Conservation (phyloP, 2,888 invertebrate genomes). For the Cryptocephalus primarius region DNA sequence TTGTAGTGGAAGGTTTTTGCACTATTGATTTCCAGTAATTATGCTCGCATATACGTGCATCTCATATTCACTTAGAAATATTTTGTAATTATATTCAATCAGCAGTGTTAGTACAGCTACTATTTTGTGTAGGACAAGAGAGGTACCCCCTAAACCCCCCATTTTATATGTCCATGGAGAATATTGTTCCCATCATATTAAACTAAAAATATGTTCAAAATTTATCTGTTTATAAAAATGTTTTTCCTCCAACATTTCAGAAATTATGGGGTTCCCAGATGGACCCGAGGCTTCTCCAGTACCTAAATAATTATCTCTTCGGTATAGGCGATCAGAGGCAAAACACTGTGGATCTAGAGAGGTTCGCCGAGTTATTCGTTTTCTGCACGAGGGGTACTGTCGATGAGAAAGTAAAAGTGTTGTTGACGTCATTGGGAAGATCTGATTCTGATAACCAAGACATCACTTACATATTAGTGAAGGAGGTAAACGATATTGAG, state of each 20-base stretch:
- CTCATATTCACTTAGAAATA: no score
- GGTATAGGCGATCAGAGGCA: conserved; percentile 43
- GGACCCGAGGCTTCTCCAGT: conserved; percentile 55
- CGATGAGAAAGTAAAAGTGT: conserved; percentile 50
- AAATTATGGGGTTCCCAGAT: conserved; percentile 61
- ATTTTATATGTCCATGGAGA: no score
- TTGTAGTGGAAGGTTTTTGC: no score
- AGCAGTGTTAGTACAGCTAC: no score
- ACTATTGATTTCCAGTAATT: no score
- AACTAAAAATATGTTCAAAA: no score
- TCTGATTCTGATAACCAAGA: conserved; percentile 42
- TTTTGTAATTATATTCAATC: no score
- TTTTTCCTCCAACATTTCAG: conserved; percentile 33
- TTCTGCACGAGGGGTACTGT: conserved; percentile 57
- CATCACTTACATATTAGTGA: conserved; percentile 48
- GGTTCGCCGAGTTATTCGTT: conserved; percentile 59
- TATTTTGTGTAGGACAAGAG: no score
- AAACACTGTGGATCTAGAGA: conserved; percentile 46
- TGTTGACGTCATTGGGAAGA: conserved; percentile 48
- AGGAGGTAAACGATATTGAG: conserved; percentile 41
- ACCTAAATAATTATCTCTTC: conserved; percentile 57
- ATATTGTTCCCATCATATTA: no score
- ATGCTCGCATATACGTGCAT: no score
- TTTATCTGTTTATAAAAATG: no score
- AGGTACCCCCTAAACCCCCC: no score